These are phyloP conservation scores for Dicyrtomina minuta DNA, from an alignment of 2,888 invertebrate genomes.

Conservation along the genomic window DNA sequence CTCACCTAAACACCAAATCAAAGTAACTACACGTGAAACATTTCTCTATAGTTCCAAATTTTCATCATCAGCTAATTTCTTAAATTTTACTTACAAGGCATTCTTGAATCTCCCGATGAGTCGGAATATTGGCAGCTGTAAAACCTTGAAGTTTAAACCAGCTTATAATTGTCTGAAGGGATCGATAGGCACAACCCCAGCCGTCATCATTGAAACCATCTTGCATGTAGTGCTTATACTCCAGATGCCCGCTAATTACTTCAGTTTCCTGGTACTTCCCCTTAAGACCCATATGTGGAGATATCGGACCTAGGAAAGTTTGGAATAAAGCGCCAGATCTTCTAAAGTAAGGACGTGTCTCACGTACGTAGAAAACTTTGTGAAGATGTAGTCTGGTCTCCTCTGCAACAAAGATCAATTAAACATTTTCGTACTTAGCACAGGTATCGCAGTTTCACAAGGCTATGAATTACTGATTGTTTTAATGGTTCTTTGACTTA, in stretches of 20 bases:
- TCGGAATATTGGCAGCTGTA: slow-evolving; percentile 73
- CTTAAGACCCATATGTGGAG: slow-evolving; percentile 47
- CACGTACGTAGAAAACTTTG: slow-evolving; percentile 67
- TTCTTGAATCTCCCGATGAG: slow-evolving; percentile 85
- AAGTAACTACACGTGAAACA: not conserved
- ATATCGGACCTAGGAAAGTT: slow-evolving; percentile 41
- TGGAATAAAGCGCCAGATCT: slow-evolving; percentile 58
- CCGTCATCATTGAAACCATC: slow-evolving; percentile 90
- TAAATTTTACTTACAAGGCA: slow-evolving; percentile 68
- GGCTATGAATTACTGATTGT: too few relatives aligned
- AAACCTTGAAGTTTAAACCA: slow-evolving; percentile 90
- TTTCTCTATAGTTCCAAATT: not conserved
- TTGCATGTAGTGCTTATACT: slow-evolving; percentile 97
- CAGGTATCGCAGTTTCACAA: too few relatives aligned
- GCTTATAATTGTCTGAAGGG: slow-evolving; percentile 91
- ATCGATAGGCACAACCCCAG: slow-evolving; percentile 99
- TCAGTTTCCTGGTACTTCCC: slow-evolving; percentile 55
- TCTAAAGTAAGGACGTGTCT: slow-evolving; percentile 72
- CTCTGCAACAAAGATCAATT: slow-evolving; percentile 59
- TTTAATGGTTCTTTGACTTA: slow-evolving; percentile 58
- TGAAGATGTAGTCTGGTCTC: slow-evolving; percentile 71
- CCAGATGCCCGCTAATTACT: slow-evolving; percentile 75
- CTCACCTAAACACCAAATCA: slow-evolving; percentile 47
- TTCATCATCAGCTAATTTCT: too few relatives aligned
- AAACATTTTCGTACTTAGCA: slow-evolving; percentile 8